phyloP scores from a whole-genome alignment of 2,113 vertebrate genomes.

The Callipepla californica region DNA sequence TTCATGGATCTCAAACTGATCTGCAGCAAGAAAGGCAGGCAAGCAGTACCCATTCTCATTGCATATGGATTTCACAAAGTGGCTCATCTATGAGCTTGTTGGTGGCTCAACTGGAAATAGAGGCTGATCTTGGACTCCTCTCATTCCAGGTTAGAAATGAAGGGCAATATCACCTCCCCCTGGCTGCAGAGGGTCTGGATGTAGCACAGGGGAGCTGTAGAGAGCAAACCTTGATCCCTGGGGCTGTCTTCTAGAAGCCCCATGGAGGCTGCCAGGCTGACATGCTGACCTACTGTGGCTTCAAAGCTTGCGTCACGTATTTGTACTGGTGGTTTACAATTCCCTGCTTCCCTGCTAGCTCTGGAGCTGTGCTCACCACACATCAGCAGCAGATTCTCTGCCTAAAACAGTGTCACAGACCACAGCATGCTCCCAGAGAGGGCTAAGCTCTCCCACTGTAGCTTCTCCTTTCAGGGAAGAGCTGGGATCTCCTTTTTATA shows the following conservation, averaged over 20 bases:
- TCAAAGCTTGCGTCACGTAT: background rate
- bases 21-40: background rate
- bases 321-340: background rate
- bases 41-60: background rate
- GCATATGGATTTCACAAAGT: background rate
- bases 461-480: background rate
- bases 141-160: background rate
- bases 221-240: background rate
- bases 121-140: background rate
- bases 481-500: constrained; percentile 5
- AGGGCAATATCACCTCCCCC: background rate
- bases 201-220: background rate
- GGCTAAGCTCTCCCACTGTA: background rate
- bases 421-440: accelerated
- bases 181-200: background rate
- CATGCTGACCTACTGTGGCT: background rate
- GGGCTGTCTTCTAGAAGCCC: background rate
- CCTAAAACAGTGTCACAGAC: accelerated
- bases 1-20: background rate
- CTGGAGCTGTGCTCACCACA: background rate
- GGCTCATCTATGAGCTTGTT: background rate
- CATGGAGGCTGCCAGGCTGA: background rate
- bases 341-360: background rate
- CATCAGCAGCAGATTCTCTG: constrained; percentile 30
- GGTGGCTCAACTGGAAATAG: background rate